Conservation (phyloP, 37 sponge, comb jelly and placozoan genomes). For the Aplysina aerophoba region DNA sequence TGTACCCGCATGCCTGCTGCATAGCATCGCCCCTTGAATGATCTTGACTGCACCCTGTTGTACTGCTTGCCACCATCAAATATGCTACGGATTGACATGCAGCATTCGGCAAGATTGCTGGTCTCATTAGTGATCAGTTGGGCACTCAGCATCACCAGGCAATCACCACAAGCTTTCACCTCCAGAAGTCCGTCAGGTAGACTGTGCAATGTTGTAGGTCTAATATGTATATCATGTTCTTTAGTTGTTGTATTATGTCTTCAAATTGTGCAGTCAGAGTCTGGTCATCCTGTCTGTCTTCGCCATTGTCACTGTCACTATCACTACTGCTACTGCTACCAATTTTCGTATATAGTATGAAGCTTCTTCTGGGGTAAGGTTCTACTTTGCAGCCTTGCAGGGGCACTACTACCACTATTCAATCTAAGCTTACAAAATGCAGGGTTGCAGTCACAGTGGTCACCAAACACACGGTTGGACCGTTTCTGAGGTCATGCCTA, state of each 20-base stretch:
- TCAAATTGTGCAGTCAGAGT: too few relatives aligned
- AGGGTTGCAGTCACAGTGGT: too few relatives aligned
- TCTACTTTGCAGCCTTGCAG: too few relatives aligned
- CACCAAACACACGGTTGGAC: too few relatives aligned
- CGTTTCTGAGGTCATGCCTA: constrained; percentile 40
- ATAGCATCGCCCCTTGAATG: not conserved
- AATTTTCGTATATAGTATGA: too few relatives aligned
- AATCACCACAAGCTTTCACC: not conserved
- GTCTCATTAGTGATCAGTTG: not conserved
- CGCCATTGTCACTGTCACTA: too few relatives aligned
- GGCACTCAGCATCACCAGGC: not conserved
- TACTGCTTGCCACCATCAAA: constrained; percentile 4
- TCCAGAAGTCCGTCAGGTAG: not conserved
- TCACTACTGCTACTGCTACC: too few relatives aligned
- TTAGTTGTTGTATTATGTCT: not conserved
- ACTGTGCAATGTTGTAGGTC: not conserved
- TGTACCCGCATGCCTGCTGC: not conserved
- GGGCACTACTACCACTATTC: too few relatives aligned
- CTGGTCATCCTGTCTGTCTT: too few relatives aligned
- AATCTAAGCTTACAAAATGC: too few relatives aligned
- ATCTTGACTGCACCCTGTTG: not conserved
- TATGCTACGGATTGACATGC: constrained; percentile 1
- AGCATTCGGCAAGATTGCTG: constrained; percentile 12
- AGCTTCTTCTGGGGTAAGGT: too few relatives aligned
- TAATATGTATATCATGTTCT: not conserved